phyloP scores from a whole-genome alignment of 2,888 invertebrate genomes.

The Drymonia ruficornis region DNA sequence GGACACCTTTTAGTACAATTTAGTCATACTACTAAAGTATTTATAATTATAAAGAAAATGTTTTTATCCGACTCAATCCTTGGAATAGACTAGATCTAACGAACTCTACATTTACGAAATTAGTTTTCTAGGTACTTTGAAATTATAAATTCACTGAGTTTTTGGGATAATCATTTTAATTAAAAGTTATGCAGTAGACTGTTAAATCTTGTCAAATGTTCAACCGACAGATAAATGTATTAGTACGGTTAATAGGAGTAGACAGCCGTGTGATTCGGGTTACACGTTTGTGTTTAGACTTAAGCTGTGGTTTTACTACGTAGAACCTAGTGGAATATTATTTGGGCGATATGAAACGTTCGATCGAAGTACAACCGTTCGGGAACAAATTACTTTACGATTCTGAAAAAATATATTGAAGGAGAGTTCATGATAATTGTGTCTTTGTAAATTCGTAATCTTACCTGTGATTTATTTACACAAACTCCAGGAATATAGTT shows the following conservation, averaged over 20 bases:
- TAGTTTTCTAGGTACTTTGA: slow-evolving; percentile 31
- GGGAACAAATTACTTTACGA: no score
- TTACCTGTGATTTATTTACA: no score
- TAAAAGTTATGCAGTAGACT: slow-evolving; percentile 59
- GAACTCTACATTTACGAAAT: slow-evolving; percentile 22
- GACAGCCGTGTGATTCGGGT: slow-evolving; percentile 64
- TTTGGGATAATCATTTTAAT: slow-evolving; percentile 46
- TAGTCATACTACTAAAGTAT: no score
- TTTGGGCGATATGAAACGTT: no score
- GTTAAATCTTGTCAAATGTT: slow-evolving; percentile 67
- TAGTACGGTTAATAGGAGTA: slow-evolving; percentile 55
- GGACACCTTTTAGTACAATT: no score
- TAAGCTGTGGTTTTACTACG: slow-evolving; percentile 31
- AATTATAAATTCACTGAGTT: slow-evolving; percentile 23
- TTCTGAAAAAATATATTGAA: no score
- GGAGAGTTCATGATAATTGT: no score
- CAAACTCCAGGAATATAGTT: no score
- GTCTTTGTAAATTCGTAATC: no score
- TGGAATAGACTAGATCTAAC: background rate
- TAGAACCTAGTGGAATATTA: slow-evolving; percentile 8
- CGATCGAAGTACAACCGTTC: no score
- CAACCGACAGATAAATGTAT: slow-evolving; percentile 53
- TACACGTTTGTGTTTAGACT: slow-evolving; percentile 44
- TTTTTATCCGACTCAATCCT: background rate
- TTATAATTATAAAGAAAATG: background rate